Conservation (phyloP, 1,140 invertebrate species). For the Sarcophaga bullata region DNA sequence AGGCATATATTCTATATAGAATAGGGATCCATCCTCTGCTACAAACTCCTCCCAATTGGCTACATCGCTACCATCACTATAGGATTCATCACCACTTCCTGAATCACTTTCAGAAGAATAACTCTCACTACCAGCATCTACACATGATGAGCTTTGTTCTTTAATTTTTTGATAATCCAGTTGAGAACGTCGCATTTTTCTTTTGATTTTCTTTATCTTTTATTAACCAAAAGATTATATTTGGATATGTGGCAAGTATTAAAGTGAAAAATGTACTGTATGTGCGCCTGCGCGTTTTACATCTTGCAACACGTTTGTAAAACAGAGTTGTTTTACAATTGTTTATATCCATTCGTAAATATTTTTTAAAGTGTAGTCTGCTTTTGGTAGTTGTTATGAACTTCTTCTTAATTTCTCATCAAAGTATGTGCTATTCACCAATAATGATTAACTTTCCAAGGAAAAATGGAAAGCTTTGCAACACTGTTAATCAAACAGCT, state of each 20-base stretch:
- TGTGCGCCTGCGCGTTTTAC: background rate
- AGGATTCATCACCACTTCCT: conserved; percentile 56
- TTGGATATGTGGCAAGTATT: background rate
- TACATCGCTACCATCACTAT: conserved; percentile 58
- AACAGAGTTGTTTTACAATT: background rate
- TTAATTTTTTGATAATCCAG: conserved; percentile 11
- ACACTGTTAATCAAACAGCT: background rate
- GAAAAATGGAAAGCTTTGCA: background rate
- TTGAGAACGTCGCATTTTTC: conserved; percentile 16
- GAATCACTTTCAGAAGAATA: conserved; percentile 61
- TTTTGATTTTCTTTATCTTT: too few species aligned
- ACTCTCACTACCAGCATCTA: conserved; percentile 53
- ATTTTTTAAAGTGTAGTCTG: background rate
- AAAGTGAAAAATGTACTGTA: background rate
- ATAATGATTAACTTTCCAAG: background rate
- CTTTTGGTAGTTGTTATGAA: background rate
- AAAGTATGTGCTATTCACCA: background rate
- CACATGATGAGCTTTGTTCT: background rate
- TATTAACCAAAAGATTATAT: background rate
- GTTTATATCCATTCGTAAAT: background rate
- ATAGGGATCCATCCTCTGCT: conserved; percentile 58
- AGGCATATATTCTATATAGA: conserved; percentile 60
- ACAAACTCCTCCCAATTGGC: conserved; percentile 65
- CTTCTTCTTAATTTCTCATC: background rate
- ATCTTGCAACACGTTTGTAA: background rate